phyloP scores from a whole-genome alignment of 2,113 vertebrate species.

The Galemys pyrenaicus region DNA sequence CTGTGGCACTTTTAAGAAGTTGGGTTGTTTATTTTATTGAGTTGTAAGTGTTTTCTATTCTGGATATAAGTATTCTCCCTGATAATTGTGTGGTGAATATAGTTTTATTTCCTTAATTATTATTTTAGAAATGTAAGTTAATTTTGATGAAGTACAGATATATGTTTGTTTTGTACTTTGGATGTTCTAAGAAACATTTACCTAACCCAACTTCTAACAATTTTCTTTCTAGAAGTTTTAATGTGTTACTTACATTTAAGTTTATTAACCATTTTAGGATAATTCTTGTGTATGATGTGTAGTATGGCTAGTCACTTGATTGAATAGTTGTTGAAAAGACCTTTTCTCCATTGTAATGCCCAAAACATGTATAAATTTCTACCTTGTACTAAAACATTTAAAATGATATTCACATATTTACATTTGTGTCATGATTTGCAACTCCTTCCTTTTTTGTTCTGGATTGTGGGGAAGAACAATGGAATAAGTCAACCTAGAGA shows the following conservation, averaged over 20 bases:
- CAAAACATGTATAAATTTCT: conserved; percentile 3
- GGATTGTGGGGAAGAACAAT: background rate
- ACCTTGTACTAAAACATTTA: conserved; percentile 9
- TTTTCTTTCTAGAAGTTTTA: conserved; percentile 37
- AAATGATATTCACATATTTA: conserved; percentile 39
- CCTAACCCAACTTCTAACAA: background rate
- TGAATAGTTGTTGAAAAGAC: background rate
- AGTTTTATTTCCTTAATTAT: conserved; percentile 34
- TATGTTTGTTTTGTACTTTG: background rate
- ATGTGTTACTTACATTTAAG: conserved; percentile 15
- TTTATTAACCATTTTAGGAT: background rate
- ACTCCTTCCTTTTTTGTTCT: background rate
- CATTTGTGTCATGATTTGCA: conserved; percentile 16
- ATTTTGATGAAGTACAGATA: conserved; percentile 10
- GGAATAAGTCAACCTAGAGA: background rate
- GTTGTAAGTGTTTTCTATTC: conserved; percentile 35
- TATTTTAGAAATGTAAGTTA: conserved; percentile 27
- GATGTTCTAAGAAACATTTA: conserved; percentile 7
- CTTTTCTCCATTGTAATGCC: background rate
- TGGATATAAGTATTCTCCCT: background rate
- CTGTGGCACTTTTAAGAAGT: conserved; percentile 15
- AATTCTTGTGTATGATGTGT: conserved; percentile 13
- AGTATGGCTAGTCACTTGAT: background rate
- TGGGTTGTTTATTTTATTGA: background rate
- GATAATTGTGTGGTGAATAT: background rate